Percentiles rank a stretch among this genome's conserved stretches.
These are phyloP conservation scores for Agrilus cyanescens DNA, from an alignment of 2,888 invertebrate species.

Conservation along the genomic window DNA sequence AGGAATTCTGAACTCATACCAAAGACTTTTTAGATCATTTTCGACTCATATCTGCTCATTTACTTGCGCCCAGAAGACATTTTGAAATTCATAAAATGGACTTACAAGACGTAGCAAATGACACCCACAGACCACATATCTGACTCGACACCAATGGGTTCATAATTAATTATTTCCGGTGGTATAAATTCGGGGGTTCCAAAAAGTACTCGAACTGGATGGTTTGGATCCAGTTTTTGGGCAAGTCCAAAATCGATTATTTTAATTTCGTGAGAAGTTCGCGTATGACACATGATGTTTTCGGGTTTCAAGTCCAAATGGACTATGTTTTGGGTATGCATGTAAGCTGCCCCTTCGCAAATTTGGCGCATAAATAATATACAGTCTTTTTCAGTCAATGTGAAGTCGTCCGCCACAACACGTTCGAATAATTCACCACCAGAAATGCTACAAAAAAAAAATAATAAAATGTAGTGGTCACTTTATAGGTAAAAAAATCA, in stretches of 20 bases:
- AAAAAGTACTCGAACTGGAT: slow-evolving; percentile 61
- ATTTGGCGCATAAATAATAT: slow-evolving; percentile 82
- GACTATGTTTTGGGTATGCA: slow-evolving; percentile 73
- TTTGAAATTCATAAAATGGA: slow-evolving; percentile 16
- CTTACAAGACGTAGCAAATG: slow-evolving; percentile 86
- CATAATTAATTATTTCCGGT: slow-evolving; percentile 85
- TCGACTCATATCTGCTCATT: too few species aligned
- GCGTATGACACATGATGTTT: slow-evolving; percentile 84
- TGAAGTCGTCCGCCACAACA: slow-evolving; percentile 85
- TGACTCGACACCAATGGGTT: slow-evolving; percentile 69
- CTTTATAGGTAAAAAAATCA: neutral
- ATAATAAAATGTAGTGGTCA: slow-evolving; percentile 1
- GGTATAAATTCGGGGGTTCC: slow-evolving; percentile 91
- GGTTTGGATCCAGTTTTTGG: slow-evolving; percentile 53
- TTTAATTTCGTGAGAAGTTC: slow-evolving; percentile 77
- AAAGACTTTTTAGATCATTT: too few species aligned
- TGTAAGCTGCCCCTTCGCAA: slow-evolving; percentile 80
- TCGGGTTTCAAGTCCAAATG: slow-evolving; percentile 93
- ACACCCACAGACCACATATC: slow-evolving; percentile 97
- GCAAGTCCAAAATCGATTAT: slow-evolving; percentile 92
- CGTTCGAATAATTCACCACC: slow-evolving; percentile 91
- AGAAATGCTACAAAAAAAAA: slow-evolving; percentile 53
- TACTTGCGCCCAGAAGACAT: too few species aligned
- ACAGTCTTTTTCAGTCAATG: slow-evolving; percentile 77
- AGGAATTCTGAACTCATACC: too few species aligned